Conservation (phyloP, 2,888 invertebrate genomes). For the Rhagonycha lutea region DNA sequence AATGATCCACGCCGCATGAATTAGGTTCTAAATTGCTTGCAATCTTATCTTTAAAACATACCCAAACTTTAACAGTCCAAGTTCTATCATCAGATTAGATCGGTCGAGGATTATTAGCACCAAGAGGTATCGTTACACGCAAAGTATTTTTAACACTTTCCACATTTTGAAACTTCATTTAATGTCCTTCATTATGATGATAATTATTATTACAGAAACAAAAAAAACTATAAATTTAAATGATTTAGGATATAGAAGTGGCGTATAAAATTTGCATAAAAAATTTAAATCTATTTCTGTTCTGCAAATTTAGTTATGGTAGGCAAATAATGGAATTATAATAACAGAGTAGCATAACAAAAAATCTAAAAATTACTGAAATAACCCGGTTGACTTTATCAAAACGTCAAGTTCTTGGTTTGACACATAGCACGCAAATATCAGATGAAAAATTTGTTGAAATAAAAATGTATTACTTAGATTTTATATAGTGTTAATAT, state of each 20-base stretch:
- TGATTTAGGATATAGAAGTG: background rate
- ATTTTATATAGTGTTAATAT: background rate
- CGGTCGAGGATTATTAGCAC: slow-evolving; percentile 27
- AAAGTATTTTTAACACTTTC: slow-evolving; percentile 24
- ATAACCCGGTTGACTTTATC: background rate
- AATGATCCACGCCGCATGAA: slow-evolving; percentile 29
- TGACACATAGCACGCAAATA: background rate
- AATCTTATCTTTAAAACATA: slow-evolving; percentile 28
- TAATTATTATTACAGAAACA: background rate
- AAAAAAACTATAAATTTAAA: background rate
- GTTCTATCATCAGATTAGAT: slow-evolving; percentile 33
- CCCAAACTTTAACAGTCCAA: slow-evolving; percentile 33
- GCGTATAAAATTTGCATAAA: background rate
- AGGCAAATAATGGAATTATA: background rate
- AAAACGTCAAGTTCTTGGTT: background rate
- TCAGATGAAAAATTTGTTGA: background rate
- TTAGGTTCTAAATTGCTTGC: slow-evolving; percentile 27
- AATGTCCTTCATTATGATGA: background rate
- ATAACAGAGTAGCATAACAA: background rate
- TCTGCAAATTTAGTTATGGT: background rate
- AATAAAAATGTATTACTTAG: background rate
- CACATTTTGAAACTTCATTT: slow-evolving; percentile 2
- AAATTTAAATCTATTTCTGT: background rate
- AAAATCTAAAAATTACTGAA: background rate
- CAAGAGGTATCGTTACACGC: background rate